A percentile compares a stretch with the other conserved stretches of the same genome.
These are phyloP conservation scores for Liolophura sinensis DNA, from an alignment of 1,140 invertebrate species.

Conservation along the genomic window DNA sequence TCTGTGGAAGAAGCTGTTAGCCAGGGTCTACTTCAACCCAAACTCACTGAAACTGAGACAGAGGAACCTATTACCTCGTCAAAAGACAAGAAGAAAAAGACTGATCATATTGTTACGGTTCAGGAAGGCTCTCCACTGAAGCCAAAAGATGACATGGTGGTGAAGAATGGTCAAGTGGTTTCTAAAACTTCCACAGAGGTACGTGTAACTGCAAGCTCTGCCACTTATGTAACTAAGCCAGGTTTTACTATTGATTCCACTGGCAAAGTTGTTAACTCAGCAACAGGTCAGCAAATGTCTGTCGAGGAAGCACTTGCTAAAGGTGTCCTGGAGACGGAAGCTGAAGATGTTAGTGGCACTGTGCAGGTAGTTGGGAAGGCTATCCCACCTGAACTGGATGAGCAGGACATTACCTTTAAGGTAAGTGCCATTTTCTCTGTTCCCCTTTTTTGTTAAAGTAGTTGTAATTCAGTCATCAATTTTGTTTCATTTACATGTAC, in stretches of 20 bases:
- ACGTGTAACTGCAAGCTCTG: conserved; percentile 27
- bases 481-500: no score
- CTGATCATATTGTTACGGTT: conserved; percentile 26
- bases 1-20: conserved; percentile 67
- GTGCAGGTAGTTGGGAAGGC: conserved; percentile 27
- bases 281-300: conserved; percentile 40
- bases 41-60: conserved; percentile 23
- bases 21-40: conserved; percentile 71
- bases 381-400: no score
- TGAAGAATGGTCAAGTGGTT: conserved; percentile 31
- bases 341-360: conserved; percentile 26
- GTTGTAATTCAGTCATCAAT: no score
- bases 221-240: conserved; percentile 35
- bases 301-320: conserved; percentile 79
- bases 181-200: conserved; percentile 43
- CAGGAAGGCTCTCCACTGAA: conserved; percentile 37
- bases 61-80: not conserved
- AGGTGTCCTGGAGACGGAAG: conserved; percentile 78
- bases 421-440: no score
- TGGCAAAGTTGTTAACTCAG: conserved; percentile 39
- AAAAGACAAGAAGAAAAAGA: conserved; percentile 12
- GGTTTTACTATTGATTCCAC: conserved; percentile 41
- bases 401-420: no score
- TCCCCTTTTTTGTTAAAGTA: no score
- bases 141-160: conserved; percentile 27